A percentile compares a stretch with the other conserved stretches of the same genome.
Evolutionary conservation across 2,797 vertebrate genomes (phyloP).

Genomic region (Rhynchonycteris naso): DNA sequence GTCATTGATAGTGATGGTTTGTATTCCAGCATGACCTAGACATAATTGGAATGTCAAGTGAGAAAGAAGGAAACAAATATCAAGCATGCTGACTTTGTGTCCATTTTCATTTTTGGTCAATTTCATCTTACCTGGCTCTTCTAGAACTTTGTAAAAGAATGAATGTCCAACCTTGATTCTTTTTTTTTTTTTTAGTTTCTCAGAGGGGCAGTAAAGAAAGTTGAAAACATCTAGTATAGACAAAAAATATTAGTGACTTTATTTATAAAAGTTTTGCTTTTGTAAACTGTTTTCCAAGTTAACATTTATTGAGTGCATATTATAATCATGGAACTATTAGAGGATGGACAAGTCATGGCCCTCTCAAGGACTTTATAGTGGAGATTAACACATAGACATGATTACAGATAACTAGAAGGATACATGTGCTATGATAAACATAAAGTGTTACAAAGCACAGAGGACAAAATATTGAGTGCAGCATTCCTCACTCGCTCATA

Average conservation of each 20-base stretch:
- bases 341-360: not conserved
- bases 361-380: not conserved
- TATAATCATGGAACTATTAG: not conserved
- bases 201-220: slow-evolving; percentile 15
- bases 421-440: not conserved
- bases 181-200: not conserved
- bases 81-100: slow-evolving; percentile 3
- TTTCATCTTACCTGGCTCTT: slow-evolving; percentile 53
- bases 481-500: not conserved
- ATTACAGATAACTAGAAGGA: not conserved
- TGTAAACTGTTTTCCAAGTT: slow-evolving; percentile 19
- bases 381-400: not conserved
- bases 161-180: slow-evolving; percentile 23
- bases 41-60: slow-evolving; percentile 63
- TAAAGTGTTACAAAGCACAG: not conserved
- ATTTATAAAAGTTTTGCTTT: not conserved
- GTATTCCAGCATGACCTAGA: slow-evolving; percentile 49
- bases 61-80: slow-evolving; percentile 56
- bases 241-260: not conserved
- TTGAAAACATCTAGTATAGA: slow-evolving; percentile 6
- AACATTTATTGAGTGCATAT: slow-evolving; percentile 7
- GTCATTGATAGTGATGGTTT: slow-evolving; percentile 60
- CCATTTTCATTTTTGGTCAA: slow-evolving; percentile 52
- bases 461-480: not conserved
- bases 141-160: slow-evolving; percentile 35